phyloP scores from a whole-genome alignment of 1,140 invertebrate species.

The Caenorhabditis inopinata region DNA sequence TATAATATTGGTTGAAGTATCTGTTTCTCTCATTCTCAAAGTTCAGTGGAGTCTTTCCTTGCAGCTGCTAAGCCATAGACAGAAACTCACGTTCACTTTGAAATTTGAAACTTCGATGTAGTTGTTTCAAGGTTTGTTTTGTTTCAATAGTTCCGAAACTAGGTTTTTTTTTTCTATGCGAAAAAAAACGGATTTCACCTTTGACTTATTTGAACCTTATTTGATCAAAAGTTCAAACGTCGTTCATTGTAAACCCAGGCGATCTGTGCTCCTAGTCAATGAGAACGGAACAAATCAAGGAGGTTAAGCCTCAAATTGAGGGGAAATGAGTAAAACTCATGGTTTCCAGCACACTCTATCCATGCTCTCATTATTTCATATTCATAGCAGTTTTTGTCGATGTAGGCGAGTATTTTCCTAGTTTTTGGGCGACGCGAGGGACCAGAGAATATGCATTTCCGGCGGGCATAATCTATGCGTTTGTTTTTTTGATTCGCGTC shows the following conservation, averaged over 20 bases:
- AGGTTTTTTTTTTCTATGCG: no score
- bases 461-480: background rate
- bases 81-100: background rate
- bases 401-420: background rate
- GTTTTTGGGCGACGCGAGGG: background rate
- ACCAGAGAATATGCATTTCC: background rate
- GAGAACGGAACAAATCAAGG: no score
- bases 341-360: background rate
- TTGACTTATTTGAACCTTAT: background rate
- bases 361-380: slow-evolving; percentile 17
- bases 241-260: no score
- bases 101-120: slow-evolving; percentile 3
- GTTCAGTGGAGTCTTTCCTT: slow-evolving; percentile 15
- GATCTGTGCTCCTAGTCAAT: no score
- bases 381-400: slow-evolving; percentile 4
- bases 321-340: background rate
- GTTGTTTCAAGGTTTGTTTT: background rate
- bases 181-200: no score
- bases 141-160: no score
- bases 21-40: slow-evolving; percentile 1
- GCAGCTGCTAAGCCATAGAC: background rate
- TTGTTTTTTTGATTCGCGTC: slow-evolving; percentile 11
- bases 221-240: no score
- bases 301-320: background rate
- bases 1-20: background rate